Evolutionary conservation across 2,888 invertebrate species (phyloP).

Genomic region (Diarsia rubi): DNA sequence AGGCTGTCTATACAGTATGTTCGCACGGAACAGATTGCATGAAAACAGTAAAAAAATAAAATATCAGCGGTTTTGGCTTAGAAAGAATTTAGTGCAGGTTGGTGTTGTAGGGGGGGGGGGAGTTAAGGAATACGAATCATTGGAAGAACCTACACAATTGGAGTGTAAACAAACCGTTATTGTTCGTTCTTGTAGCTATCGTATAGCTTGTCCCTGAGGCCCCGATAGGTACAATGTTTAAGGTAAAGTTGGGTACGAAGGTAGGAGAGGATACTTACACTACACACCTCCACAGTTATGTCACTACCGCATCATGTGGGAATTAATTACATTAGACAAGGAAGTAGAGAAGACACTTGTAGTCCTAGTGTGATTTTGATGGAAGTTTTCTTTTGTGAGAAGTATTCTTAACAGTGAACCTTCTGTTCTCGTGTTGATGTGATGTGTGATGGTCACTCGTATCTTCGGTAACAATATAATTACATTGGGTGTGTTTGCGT

Average conservation of each 20-base stretch:
- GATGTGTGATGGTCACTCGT: neutral
- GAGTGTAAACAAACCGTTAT: neutral
- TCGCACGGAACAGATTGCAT: no score
- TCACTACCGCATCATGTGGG: no score
- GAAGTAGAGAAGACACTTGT: neutral
- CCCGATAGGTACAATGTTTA: neutral
- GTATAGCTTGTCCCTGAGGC: no score
- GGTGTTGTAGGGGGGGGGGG: neutral
- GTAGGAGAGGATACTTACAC: no score
- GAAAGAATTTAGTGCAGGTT: neutral
- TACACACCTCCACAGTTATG: neutral
- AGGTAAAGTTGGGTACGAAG: neutral
- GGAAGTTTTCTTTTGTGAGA: neutral
- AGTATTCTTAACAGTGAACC: neutral
- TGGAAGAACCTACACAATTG: no score
- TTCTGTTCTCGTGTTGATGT: neutral
- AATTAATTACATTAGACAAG: neutral
- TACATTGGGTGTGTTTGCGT: constrained; percentile 7
- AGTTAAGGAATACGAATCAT: neutral
- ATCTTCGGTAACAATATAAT: neutral
- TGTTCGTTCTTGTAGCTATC: neutral
- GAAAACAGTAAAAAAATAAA: no score
- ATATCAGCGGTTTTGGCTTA: neutral
- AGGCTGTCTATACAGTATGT: neutral
- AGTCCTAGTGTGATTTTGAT: neutral